Base-by-base conservation (phyloP, 2,797 vertebrate species). In the Platyrinchus mystaceus region DNA sequence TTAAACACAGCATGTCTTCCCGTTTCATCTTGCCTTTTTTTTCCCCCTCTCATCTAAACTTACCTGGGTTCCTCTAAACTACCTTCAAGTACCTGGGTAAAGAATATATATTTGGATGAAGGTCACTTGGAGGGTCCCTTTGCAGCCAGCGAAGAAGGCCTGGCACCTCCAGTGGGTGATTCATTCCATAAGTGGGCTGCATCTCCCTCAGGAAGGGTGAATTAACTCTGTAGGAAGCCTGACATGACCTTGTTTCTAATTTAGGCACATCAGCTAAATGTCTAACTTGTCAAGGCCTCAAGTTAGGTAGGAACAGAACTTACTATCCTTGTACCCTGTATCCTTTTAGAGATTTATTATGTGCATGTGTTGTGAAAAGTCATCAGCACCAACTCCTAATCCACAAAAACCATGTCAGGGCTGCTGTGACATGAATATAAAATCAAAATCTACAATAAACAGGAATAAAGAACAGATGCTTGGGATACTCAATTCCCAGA, bases 231-330 rank as follows among this genome's bases (percentile, higher is more conserved):
- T 53, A 37, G 85, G 60, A 78, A 95, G 56, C 43, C 55, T 69
- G 68, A 16, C 59, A 12, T 49, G 84, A 87, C 92, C 89, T 91
- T 91, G n/a, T 91, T 93, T 93, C 91, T 87, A 92, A 89, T 89
- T 91, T 84, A 73, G 87, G 59, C 56, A 15, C 79, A 64, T 83
- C 59, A 92, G 32, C 71, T 41, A 76, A 89, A 23, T 60, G 41
- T 74, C 47, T 59, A n/a, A 87, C 28, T 74, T 77, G 53, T 82
- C 89, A 89, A 52, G 84, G 26, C 44, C 60, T 83, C 6, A 4
- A 56, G 66, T 64, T 47, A 59, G 69, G 27, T 24, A 63, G 81
- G 49, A 84, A 32, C 14, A 78, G 62, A 78, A 88, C n/a, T 90
- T 82, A 19, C 55, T 79, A 21, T 60, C 70, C 32, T 91, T 19